Conservation (phyloP, 2,797 vertebrate species). For the Bradypus variegatus region DNA sequence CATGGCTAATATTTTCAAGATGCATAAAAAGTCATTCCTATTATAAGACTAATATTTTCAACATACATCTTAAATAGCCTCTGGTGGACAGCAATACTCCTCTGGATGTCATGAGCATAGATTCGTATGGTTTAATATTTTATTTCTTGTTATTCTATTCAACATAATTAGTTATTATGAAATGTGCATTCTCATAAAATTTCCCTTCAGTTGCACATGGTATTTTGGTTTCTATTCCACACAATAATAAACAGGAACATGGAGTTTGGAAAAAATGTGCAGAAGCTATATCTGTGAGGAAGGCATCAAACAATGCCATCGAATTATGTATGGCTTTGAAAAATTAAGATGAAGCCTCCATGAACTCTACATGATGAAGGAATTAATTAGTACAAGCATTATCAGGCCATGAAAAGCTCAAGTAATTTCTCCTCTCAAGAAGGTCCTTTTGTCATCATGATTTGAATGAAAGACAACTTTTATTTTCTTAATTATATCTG, state of each 20-base stretch:
- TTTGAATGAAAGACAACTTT: neutral
- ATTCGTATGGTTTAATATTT: neutral
- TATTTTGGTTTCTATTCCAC: conserved; percentile 6
- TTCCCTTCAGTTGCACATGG: neutral
- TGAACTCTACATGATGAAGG: neutral
- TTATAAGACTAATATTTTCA: neutral
- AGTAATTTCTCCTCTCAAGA: neutral
- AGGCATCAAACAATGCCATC: neutral
- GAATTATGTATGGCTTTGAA: neutral
- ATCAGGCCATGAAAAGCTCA: neutral
- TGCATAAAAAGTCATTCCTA: neutral
- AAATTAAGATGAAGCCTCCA: neutral
- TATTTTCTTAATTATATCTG: neutral
- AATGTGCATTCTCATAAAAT: neutral
- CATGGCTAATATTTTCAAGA: neutral
- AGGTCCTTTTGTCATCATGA: neutral
- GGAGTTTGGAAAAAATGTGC: neutral
- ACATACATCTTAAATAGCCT: neutral
- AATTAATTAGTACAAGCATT: neutral
- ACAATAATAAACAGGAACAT: neutral
- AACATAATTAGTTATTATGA: neutral
- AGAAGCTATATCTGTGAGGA: neutral
- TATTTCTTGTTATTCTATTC: neutral
- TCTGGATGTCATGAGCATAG: neutral
- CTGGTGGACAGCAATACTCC: neutral